These are phyloP conservation scores for Perithous albicinctus DNA, from an alignment of 2,888 invertebrate genomes.

Conservation along the genomic window DNA sequence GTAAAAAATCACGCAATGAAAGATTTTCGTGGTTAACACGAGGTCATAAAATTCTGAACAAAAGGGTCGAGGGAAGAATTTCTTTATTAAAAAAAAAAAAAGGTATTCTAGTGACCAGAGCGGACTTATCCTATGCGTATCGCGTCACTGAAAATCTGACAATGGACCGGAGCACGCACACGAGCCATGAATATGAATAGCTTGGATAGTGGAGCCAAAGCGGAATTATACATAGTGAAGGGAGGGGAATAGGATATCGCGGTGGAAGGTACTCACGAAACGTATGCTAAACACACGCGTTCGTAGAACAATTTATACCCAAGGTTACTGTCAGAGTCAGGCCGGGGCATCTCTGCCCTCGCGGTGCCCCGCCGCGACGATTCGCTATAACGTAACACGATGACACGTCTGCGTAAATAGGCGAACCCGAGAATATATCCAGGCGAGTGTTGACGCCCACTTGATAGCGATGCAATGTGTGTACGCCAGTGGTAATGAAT, in stretches of 20 bases:
- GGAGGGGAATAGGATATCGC: conserved; percentile 61
- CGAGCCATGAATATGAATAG: conserved; percentile 62
- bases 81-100: background rate
- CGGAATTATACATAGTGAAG: conserved; percentile 4
- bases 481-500: conserved; percentile 50
- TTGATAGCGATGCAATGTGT: conserved; percentile 29
- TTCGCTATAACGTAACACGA: conserved; percentile 43
- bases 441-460: conserved; percentile 45
- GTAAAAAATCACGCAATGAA: background rate
- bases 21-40: background rate
- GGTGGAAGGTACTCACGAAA: conserved; percentile 41
- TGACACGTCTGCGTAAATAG: conserved; percentile 50
- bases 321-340: conserved; percentile 34
- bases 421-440: conserved; percentile 38
- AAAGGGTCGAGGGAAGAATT: background rate
- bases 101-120: background rate
- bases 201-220: conserved; percentile 24
- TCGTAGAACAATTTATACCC: conserved; percentile 56
- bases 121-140: background rate
- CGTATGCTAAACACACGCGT: conserved; percentile 50
- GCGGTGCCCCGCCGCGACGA: conserved; percentile 2
- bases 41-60: background rate
- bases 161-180: conserved; percentile 32
- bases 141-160: conserved; percentile 52
- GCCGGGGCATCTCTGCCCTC: conserved; percentile 39